Percentiles rank a stretch among this genome's conserved stretches.
phyloP scores from a whole-genome alignment of 2,888 invertebrate species.

The Campoletis raptor region DNA sequence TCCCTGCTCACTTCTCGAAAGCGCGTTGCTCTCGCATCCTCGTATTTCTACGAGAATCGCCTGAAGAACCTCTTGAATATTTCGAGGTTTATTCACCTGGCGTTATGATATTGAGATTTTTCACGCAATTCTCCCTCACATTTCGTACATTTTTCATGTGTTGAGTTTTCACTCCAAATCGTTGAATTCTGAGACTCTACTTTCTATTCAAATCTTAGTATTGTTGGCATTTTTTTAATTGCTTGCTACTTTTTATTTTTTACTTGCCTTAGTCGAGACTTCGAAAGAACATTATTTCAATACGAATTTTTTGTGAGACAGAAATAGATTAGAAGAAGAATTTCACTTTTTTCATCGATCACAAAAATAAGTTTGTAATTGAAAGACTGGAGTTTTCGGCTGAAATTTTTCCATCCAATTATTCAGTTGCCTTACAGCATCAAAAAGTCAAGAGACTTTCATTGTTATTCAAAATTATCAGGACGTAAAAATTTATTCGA shows the following conservation, averaged over 20 bases:
- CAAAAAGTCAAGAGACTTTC: neutral
- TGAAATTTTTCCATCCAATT: neutral
- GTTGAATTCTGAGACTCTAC: neutral
- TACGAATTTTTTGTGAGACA: neutral
- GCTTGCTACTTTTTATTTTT: neutral
- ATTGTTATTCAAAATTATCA: neutral
- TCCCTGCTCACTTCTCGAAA: conserved; percentile 13
- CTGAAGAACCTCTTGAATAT: conserved; percentile 15
- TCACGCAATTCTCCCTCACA: no score
- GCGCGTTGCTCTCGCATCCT: conserved; percentile 1
- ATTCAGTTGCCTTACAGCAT: neutral
- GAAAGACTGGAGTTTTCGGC: neutral
- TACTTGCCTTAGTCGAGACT: neutral
- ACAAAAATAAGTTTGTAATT: neutral
- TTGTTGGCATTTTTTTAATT: neutral
- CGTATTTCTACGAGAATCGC: neutral
- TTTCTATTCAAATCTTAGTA: neutral
- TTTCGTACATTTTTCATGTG: neutral
- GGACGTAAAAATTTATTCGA: conserved; percentile 1
- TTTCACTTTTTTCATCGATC: neutral
- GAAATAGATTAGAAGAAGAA: neutral
- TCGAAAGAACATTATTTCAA: neutral
- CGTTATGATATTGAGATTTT: neutral
- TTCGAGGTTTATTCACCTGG: conserved; percentile 46
- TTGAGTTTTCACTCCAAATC: conserved; percentile 30